A percentile compares a stretch with the other conserved stretches of the same genome.
phyloP scores from a whole-genome alignment of 64 coral and sea anemone genomes.

The Montipora cactus region DNA sequence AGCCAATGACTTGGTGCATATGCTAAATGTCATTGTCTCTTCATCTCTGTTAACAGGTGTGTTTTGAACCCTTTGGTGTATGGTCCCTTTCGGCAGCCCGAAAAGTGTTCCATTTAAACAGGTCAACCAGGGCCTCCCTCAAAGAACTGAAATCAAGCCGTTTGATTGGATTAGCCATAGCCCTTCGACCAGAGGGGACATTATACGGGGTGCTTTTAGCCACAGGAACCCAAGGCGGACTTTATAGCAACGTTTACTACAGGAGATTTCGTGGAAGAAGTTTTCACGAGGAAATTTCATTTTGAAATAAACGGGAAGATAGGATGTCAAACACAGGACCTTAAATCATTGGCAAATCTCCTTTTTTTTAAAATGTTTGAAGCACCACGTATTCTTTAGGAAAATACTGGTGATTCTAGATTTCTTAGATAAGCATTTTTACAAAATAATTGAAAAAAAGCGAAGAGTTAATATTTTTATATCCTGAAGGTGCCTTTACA shows the following conservation, averaged over 20 bases:
- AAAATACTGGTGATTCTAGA: neutral
- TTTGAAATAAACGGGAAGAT: neutral
- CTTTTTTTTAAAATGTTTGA: neutral
- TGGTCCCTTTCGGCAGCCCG: conserved; percentile 79
- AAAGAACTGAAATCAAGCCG: conserved; percentile 58
- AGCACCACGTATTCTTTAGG: neutral
- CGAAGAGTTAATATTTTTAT: no score
- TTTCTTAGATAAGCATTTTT: neutral
- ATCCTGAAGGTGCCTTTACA: no score
- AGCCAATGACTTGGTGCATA: neutral
- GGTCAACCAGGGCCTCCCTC: conserved; percentile 83
- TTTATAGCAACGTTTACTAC: conserved; percentile 72
- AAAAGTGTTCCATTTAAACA: conserved; percentile 85
- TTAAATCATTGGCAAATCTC: no score
- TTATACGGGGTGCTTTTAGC: conserved; percentile 63
- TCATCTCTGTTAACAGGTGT: conserved; percentile 51
- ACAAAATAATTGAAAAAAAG: neutral
- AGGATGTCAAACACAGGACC: no score
- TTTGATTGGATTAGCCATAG: conserved; percentile 62
- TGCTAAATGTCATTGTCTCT: neutral
- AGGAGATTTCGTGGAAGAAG: conserved; percentile 70
- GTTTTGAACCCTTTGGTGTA: conserved; percentile 85
- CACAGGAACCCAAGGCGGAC: conserved; percentile 59
- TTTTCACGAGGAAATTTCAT: conserved; percentile 65
- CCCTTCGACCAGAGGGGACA: conserved; percentile 41